These are phyloP conservation scores for Hofmannophila pseudospretella DNA, from an alignment of 2,888 invertebrate genomes.

Conservation along the genomic window DNA sequence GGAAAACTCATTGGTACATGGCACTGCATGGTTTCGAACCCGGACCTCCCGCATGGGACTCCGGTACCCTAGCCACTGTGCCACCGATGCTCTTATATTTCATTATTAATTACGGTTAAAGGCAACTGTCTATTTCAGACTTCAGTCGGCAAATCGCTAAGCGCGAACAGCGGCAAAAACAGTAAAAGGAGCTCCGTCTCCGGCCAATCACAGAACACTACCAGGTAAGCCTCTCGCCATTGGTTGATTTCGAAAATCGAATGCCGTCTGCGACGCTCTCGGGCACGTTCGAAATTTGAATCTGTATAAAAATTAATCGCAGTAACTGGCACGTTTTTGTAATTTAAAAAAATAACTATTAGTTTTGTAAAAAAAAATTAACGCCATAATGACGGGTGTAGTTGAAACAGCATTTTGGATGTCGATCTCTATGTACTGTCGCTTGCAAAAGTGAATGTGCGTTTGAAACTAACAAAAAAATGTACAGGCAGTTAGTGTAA, in stretches of 20 bases:
- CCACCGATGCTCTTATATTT: too few species aligned
- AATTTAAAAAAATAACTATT: not conserved
- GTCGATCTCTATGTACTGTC: not conserved
- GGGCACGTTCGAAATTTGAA: not conserved
- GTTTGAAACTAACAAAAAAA: too few species aligned
- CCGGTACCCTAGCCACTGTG: too few species aligned
- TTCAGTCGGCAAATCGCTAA: conserved; percentile 67
- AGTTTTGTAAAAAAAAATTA: conserved; percentile 1
- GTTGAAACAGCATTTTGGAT: conserved; percentile 2
- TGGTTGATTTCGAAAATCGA: conserved; percentile 1
- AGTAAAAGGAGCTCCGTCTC: conserved; percentile 71
- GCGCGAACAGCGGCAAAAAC: conserved; percentile 63
- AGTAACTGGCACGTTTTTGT: conserved; percentile 7
- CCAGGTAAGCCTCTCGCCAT: conserved; percentile 50
- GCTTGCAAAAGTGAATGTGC: not conserved
- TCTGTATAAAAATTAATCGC: conserved; percentile 2
- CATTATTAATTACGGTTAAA: too few species aligned
- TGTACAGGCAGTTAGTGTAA: too few species aligned
- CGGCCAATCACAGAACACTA: conserved; percentile 63
- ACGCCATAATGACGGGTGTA: conserved; percentile 10
- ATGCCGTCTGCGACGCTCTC: not conserved
- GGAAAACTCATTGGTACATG: too few species aligned
- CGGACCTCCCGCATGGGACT: too few species aligned
- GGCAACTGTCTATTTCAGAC: conserved; percentile 49
- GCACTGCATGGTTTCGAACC: too few species aligned